Base-by-base conservation (phyloP, 2,113 vertebrate genomes). In the Coptodon bakossiorum region DNA sequence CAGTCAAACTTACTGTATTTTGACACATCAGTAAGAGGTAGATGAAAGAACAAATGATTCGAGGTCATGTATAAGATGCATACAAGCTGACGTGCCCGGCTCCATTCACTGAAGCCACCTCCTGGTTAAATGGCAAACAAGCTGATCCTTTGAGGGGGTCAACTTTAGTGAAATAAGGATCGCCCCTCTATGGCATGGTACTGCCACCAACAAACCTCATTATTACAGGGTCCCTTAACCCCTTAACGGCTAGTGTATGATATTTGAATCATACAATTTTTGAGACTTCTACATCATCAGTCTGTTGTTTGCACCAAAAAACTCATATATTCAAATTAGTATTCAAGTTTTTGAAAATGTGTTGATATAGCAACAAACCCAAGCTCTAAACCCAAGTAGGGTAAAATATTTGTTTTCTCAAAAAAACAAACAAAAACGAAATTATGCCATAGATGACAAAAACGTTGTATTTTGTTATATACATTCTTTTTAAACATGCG, bases 371-470 rank as follows among this genome's bases (percentile, higher is more conserved):
- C 59, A 63, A 63, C 9, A 36, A 36, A 63, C 31, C 9, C 29
- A 19, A 19, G 59, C 59, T 63, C 59, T 19, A 63, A 63, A 63
- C 29, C 29, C 16, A 63, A 66, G 31, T n/a, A 36, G 31, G 61
- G 31, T 66, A 7, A 66, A 36, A 36, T 66, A n/a, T 66, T 36
- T 36, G 9, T 63, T 66, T 66, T 66, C 61, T 66, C 31, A 36
- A 71, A 71, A 40, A 22, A 3, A 40, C 1, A 36, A 14, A 68
- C 0, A 68, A 40, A 22, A 6, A 9, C 0, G 2, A 36, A 71
- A 43, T 36, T 11, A 0, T 36, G 36, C 38, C 38, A 43, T 0
- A 9, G n/a, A 71, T 5, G 3, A 11, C 0, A 27, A 45, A 73
- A 12, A 9, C 1, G 9, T 24, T 11, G 68, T 76, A 3, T 2